A percentile compares a stretch with the other conserved stretches of the same genome.
Evolutionary conservation across 2,113 vertebrate species (phyloP).

Genomic region (Athene noctua): DNA sequence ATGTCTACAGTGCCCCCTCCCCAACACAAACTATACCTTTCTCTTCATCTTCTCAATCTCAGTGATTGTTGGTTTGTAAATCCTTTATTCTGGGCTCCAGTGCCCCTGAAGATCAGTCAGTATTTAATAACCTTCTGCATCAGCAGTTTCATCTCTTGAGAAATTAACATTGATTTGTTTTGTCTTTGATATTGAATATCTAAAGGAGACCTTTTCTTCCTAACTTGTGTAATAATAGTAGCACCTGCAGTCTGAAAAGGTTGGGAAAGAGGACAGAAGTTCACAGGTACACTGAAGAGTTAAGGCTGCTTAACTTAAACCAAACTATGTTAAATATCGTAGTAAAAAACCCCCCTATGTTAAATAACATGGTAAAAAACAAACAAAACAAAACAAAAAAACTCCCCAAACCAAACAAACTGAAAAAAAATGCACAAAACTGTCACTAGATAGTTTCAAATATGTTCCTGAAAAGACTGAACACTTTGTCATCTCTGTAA

Average conservation of each 20-base stretch:
- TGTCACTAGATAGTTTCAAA: not conserved
- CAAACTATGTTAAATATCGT: not conserved
- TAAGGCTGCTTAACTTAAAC: not conserved
- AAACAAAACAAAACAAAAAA: not conserved
- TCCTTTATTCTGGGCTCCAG: not conserved
- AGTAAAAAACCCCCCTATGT: not conserved
- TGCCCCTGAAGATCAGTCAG: not conserved
- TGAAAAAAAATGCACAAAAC: no score
- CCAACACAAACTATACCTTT: not conserved
- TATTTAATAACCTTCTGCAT: conserved; percentile 7
- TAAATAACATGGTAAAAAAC: not conserved
- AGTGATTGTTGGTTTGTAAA: not conserved
- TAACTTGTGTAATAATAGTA: not conserved
- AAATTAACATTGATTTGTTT: conserved; percentile 29
- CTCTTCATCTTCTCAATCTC: not conserved
- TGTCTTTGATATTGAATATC: conserved; percentile 17
- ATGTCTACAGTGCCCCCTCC: not conserved
- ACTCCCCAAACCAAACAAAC: no score
- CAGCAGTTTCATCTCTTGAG: conserved; percentile 26
- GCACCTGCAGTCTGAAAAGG: not conserved
- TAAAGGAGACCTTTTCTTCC: not conserved
- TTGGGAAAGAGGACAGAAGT: not conserved
- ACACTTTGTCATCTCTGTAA: not conserved
- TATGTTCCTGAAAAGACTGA: not conserved
- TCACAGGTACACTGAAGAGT: not conserved